These are phyloP conservation scores for Tiphia femorata DNA, from an alignment of 2,888 invertebrate genomes.

Conservation along the genomic window DNA sequence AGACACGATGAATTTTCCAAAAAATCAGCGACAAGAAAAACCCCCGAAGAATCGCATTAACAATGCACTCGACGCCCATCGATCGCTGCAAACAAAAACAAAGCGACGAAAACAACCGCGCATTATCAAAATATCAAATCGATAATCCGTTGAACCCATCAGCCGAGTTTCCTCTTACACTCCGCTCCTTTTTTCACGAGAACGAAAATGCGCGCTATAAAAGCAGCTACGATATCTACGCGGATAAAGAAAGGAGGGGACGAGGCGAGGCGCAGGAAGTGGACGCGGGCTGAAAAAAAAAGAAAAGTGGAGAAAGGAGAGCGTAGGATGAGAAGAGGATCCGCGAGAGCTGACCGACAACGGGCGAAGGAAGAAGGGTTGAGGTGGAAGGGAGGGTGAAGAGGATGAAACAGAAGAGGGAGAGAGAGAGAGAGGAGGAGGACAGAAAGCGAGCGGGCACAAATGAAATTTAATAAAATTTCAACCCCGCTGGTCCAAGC, in stretches of 20 bases:
- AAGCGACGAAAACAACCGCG: no score
- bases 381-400: neutral
- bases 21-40: no score
- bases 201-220: no score
- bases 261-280: neutral
- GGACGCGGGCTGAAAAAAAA: slow-evolving; percentile 2
- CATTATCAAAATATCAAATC: no score
- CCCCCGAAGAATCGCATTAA: no score
- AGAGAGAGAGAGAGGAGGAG: slow-evolving; percentile 11
- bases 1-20: no score
- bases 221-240: no score
- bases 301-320: slow-evolving; percentile 17
- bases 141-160: no score
- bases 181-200: no score
- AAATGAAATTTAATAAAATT: slow-evolving; percentile 66
- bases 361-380: neutral
- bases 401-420: neutral
- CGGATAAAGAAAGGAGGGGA: slow-evolving; percentile 26
- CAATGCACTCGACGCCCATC: no score
- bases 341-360: neutral
- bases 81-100: no score
- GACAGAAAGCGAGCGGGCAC: slow-evolving; percentile 12
- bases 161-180: no score
- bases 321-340: neutral
- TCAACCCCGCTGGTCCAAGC: slow-evolving; percentile 55